Evolutionary conservation across 2,113 vertebrate species (phyloP).

Genomic region (Pterocles gutturalis): DNA sequence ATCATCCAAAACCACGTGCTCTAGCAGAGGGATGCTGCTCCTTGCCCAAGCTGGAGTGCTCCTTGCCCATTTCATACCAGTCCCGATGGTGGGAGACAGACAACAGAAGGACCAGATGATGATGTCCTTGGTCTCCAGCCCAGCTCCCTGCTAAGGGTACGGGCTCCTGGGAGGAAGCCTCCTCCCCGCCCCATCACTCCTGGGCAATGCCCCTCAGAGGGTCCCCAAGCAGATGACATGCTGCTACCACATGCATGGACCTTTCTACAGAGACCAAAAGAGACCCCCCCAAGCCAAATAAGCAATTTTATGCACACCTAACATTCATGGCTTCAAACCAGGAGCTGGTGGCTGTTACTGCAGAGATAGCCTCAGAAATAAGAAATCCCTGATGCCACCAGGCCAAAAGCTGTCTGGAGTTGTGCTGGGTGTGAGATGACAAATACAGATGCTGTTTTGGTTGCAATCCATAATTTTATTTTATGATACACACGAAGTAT

Average conservation of each 20-base stretch:
- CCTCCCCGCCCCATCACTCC: background rate
- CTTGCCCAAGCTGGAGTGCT: background rate
- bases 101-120: background rate
- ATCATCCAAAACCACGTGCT: background rate
- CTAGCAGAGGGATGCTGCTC: background rate
- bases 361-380: background rate
- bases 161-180: background rate
- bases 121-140: background rate
- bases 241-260: background rate
- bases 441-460: background rate
- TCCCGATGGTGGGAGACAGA: background rate
- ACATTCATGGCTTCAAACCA: background rate
- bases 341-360: background rate
- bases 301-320: background rate
- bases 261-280: background rate
- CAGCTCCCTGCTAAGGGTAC: accelerated
- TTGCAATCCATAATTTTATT: background rate
- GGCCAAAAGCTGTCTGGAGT: background rate
- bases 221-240: background rate
- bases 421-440: background rate
- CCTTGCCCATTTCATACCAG: background rate
- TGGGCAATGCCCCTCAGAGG: background rate
- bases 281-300: background rate
- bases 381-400: background rate
- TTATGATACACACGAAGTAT: background rate